Conservation (phyloP, 2,888 invertebrate genomes). For the Heliconius erato region DNA sequence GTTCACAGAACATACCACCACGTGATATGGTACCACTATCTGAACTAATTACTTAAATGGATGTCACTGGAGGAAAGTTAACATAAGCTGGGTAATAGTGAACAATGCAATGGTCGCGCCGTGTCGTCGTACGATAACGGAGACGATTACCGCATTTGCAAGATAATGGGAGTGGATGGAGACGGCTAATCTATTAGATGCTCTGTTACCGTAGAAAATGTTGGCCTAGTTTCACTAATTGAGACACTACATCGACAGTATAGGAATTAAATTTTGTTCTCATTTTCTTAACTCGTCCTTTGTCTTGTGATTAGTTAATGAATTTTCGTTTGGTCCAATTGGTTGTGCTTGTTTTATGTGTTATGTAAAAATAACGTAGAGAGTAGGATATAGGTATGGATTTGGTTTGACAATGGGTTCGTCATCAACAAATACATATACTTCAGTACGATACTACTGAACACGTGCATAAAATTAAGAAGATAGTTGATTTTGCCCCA, state of each 20-base stretch:
- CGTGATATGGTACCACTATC: neutral
- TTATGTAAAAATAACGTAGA: neutral
- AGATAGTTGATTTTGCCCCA: neutral
- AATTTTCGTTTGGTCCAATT: neutral
- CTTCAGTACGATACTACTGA: neutral
- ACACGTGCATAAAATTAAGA: no score
- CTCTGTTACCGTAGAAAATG: constrained; percentile 54
- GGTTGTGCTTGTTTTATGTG: neutral
- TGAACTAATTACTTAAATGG: constrained; percentile 45
- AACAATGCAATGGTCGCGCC: constrained; percentile 45
- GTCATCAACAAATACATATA: neutral
- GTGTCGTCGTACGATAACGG: constrained; percentile 67
- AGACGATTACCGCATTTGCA: constrained; percentile 65
- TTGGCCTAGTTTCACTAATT: constrained; percentile 63
- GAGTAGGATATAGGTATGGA: neutral
- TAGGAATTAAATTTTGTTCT: constrained; percentile 7
- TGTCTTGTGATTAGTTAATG: neutral
- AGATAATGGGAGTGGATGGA: constrained; percentile 65
- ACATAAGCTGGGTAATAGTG: constrained; percentile 48
- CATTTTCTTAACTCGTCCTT: neutral
- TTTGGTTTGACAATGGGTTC: neutral
- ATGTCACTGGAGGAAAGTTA: constrained; percentile 47
- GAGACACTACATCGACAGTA: constrained; percentile 42
- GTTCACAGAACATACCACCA: neutral
- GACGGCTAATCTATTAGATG: constrained; percentile 61